Evolutionary conservation across 2,888 invertebrate species (phyloP).

Genomic region (Cacoxenus indagator): DNA sequence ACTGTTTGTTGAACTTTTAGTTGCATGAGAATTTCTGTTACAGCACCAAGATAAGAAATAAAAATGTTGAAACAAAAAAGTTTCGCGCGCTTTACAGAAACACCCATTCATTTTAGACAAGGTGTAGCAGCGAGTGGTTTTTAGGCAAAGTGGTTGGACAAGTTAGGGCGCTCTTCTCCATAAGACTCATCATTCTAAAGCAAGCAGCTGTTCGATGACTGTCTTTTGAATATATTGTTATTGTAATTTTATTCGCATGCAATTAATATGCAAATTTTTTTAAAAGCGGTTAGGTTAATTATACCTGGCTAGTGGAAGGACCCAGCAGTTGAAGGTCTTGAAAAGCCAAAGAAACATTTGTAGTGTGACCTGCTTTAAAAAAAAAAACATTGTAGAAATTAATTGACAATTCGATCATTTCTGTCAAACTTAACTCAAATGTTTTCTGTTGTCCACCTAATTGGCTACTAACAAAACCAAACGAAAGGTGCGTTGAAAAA

Average conservation of each 20-base stretch:
- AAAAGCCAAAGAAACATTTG: neutral
- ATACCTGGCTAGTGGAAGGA: too few relatives aligned
- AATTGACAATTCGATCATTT: neutral
- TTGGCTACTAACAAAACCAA: neutral
- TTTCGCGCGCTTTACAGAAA: neutral
- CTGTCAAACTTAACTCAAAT: neutral
- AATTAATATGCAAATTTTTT: slow-evolving; percentile 2
- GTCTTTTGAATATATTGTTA: neutral
- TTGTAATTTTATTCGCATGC: neutral
- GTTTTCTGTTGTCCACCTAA: neutral
- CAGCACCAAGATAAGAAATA: neutral
- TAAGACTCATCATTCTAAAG: neutral
- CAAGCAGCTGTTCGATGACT: neutral
- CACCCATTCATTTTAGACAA: neutral
- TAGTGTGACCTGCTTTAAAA: neutral
- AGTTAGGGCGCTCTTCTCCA: neutral
- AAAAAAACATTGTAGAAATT: neutral
- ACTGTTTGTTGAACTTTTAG: slow-evolving; percentile 2
- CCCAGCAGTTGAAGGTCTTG: too few relatives aligned
- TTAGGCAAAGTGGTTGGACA: neutral
- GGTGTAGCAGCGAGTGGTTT: neutral
- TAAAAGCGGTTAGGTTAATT: too few relatives aligned
- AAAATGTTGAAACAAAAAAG: neutral
- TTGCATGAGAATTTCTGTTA: slow-evolving; percentile 4
- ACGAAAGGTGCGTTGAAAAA: neutral